Evolutionary conservation across 2,888 invertebrate species (phyloP).

Genomic region (Clunio marinus): DNA sequence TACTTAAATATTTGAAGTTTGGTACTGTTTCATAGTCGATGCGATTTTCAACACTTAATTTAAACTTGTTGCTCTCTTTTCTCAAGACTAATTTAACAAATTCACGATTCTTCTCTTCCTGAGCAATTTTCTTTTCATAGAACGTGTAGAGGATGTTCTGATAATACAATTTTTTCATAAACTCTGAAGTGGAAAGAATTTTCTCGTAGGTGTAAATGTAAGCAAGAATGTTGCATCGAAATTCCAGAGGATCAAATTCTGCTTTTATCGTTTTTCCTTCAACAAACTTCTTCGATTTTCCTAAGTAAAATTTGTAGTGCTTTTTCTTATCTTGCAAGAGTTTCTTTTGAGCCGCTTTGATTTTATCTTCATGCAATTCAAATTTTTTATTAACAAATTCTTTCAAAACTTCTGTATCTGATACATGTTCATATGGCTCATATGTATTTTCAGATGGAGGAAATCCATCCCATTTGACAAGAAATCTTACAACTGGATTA

Average conservation of each 20-base stretch:
- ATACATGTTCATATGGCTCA: background rate
- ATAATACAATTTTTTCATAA: background rate
- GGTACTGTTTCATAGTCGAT: slow-evolving; percentile 6
- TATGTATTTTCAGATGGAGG: background rate
- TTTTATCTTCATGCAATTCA: background rate
- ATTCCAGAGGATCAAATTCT: background rate
- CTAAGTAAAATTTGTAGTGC: background rate
- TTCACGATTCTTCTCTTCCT: background rate
- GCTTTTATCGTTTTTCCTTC: background rate
- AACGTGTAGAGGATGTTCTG: background rate
- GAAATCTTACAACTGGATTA: background rate
- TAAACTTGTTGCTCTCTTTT: background rate
- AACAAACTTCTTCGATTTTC: background rate
- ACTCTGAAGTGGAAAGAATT: background rate
- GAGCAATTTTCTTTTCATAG: background rate
- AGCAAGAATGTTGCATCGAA: background rate
- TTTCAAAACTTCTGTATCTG: background rate
- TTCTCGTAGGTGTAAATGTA: slow-evolving; percentile 10
- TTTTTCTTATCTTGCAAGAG: no score
- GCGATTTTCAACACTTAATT: background rate
- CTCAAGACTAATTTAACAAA: background rate
- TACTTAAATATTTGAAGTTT: background rate
- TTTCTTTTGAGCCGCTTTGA: background rate
- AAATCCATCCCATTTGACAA: slow-evolving; percentile 18
- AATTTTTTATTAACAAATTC: slow-evolving; percentile 17